Evolutionary conservation across 2,113 vertebrate species (phyloP).

Genomic region (Eubucco bourcierii): DNA sequence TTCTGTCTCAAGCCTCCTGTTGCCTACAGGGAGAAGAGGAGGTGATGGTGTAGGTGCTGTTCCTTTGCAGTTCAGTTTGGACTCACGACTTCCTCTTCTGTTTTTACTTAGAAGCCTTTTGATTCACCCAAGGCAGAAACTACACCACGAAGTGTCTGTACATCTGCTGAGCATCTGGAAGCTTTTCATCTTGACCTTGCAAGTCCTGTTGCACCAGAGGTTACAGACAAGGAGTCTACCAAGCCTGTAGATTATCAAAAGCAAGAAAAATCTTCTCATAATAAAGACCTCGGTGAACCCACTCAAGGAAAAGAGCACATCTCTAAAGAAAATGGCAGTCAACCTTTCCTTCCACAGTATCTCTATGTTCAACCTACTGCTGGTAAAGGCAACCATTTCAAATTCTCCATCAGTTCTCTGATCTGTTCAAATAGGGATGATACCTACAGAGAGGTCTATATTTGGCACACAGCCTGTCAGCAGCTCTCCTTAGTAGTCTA

Average conservation of each 20-base stretch:
- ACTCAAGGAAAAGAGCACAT: slow-evolving; percentile 38
- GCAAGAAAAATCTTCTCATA: slow-evolving; percentile 23
- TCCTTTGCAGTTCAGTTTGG: neutral
- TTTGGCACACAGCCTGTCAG: neutral
- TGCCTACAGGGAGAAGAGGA: neutral
- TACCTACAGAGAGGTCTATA: neutral
- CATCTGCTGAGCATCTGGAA: neutral
- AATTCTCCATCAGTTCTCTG: neutral
- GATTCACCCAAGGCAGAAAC: slow-evolving; percentile 3
- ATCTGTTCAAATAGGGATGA: neutral
- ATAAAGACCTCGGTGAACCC: slow-evolving; percentile 25
- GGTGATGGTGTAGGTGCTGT: neutral
- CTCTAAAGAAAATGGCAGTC: slow-evolving; percentile 56
- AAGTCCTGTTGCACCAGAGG: neutral
- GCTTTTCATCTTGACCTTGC: neutral
- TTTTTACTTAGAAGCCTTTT: slow-evolving; percentile 58
- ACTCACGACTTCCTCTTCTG: slow-evolving; percentile 15
- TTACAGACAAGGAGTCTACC: neutral
- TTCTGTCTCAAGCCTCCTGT: neutral
- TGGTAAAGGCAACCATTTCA: slow-evolving; percentile 73
- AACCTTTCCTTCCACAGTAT: slow-evolving; percentile 77
- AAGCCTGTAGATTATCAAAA: slow-evolving; percentile 21
- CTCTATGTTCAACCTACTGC: slow-evolving; percentile 83
- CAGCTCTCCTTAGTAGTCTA: neutral
- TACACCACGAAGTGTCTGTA: neutral